Base-by-base conservation (phyloP, 2,113 vertebrate species). In the Microtus oregoni region DNA sequence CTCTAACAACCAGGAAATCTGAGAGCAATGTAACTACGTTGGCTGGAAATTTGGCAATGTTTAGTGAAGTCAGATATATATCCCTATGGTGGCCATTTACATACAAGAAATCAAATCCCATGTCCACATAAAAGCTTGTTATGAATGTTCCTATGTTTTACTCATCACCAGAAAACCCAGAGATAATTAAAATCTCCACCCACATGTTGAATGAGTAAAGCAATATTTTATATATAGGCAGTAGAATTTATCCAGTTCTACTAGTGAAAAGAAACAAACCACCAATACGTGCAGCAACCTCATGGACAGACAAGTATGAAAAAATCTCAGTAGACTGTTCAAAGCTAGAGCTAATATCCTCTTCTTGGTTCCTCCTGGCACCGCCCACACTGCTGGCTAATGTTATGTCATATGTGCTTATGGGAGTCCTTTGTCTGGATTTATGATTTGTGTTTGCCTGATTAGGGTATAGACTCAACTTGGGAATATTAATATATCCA, bases 141-240 rank as follows among this genome's bases (percentile, higher is more conserved):
- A 32, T 5, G 55, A 17, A 17, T 12, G 7, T 19, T 73, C 3
- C 3, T 61, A 82, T 35, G 35, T 88, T 52, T 86, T 88, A 92
- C 30, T 96, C 70, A 58, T 83, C 83, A 67, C 77, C 38, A 13
- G 50, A 58, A 92, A 87, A 70, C 26, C 30, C 47, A 83, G 41
- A 90, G 86, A 28, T 73, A 75, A 87, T 85, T 90, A 70, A 96
- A 65, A 55, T 92, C 15, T 81, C 41, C 7, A 89, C 55, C 22
- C 17, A 28, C 14, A 35, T n/a, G 32, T 93, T 81, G 38, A 92
- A 32, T 58, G 38, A 89, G 44, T 93, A 65, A 93, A 47, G 26
- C 85, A 87, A 86, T 86, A 63, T 83, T 75, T 97, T 75, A 14
- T 88, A 72, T 96, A 19, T 73, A 0, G 95, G 24, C 30, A 41